Conservation (phyloP, 2,797 vertebrate genomes). For the Sciurus vulgaris region DNA sequence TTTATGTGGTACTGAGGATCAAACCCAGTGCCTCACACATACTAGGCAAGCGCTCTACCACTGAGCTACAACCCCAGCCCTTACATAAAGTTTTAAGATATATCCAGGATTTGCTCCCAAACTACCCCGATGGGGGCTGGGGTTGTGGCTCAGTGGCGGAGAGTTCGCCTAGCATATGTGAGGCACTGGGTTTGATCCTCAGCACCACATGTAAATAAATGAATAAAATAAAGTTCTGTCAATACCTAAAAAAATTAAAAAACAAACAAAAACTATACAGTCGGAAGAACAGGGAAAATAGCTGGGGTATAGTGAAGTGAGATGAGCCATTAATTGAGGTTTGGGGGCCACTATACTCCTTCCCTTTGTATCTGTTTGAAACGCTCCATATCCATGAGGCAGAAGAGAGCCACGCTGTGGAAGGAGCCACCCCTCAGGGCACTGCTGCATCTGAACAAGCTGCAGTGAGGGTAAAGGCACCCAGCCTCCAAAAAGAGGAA, state of each 20-base stretch:
- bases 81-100: not conserved
- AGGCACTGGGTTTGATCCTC: no score
- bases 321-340: not conserved
- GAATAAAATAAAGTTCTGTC: no score
- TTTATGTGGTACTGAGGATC: no score
- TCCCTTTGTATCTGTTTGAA: not conserved
- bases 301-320: not conserved
- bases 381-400: not conserved
- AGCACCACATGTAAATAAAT: no score
- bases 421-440: not conserved
- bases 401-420: not conserved
- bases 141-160: no score
- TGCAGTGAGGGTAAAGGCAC: not conserved
- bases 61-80: no score
- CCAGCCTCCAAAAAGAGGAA: not conserved
- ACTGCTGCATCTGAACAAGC: not conserved
- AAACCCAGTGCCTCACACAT: no score
- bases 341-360: not conserved
- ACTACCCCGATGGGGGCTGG: not conserved
- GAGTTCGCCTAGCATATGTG: no score
- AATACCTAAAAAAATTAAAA: no score
- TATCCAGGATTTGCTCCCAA: not conserved
- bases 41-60: no score
- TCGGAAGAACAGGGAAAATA: not conserved
- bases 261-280: no score